Conservation (phyloP, 2,797 vertebrate species). For the Trichosurus vulpecula region DNA sequence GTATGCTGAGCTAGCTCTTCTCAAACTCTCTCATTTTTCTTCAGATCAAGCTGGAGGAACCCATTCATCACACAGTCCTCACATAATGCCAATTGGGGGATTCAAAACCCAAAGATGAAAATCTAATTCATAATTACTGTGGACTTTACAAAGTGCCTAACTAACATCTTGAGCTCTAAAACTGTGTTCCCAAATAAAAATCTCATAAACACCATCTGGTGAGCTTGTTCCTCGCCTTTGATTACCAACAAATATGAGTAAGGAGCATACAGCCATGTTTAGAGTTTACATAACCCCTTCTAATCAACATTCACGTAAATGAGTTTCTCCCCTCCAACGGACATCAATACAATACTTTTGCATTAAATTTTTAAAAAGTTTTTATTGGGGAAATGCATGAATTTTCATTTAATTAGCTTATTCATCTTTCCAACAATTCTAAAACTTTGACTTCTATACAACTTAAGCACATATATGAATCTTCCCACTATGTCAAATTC, state of each 20-base stretch:
- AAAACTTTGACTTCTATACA: not conserved
- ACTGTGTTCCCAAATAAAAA: slow-evolving; percentile 7
- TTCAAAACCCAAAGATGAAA: not conserved
- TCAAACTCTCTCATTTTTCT: not conserved
- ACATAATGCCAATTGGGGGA: not conserved
- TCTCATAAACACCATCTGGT: slow-evolving; percentile 18
- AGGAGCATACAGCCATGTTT: not conserved
- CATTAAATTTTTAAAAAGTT: not conserved
- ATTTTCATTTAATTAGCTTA: not conserved
- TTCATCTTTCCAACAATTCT: not conserved
- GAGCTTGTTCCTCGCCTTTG: slow-evolving; percentile 1
- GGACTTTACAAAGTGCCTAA: not conserved
- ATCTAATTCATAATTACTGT: not conserved
- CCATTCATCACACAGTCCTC: slow-evolving; percentile 1
- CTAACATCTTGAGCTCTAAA: slow-evolving; percentile 27
- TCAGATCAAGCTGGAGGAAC: not conserved
- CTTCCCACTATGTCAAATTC: not conserved
- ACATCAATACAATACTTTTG: slow-evolving; percentile 9
- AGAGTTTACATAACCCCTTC: not conserved
- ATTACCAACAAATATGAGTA: not conserved
- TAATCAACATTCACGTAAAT: not conserved
- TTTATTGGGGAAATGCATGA: slow-evolving; percentile 8
- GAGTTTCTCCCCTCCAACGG: not conserved
- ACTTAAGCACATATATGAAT: slow-evolving; percentile 27
- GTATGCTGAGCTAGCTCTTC: not conserved